These are phyloP conservation scores for Torymus aiolomorphi DNA, from an alignment of 2,888 invertebrate genomes.

Conservation along the genomic window DNA sequence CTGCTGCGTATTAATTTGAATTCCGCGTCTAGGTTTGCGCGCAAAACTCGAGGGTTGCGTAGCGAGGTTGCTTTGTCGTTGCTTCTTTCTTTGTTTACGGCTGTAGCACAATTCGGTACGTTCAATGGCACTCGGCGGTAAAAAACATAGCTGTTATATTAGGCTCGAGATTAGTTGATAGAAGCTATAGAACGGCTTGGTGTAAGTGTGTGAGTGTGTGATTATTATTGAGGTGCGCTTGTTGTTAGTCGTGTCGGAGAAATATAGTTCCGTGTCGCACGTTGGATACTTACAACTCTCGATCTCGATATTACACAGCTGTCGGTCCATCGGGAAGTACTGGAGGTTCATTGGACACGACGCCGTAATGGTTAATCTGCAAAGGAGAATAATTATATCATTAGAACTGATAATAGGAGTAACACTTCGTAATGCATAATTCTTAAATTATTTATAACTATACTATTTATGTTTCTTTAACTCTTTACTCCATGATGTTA, in stretches of 20 bases:
- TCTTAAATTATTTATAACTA: no score
- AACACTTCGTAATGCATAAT: no score
- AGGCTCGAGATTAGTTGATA: not conserved
- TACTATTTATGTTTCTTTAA: no score
- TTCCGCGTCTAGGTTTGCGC: no score
- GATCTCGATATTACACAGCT: constrained; percentile 95
- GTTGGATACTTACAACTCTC: constrained; percentile 94
- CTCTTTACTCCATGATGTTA: no score
- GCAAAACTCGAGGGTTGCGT: no score
- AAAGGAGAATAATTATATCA: constrained; percentile 60
- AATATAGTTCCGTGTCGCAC: constrained; percentile 2
- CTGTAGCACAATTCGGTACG: not conserved
- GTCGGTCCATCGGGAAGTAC: constrained; percentile 97
- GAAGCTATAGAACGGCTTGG: no score
- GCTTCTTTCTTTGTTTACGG: not conserved
- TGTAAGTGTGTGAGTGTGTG: no score
- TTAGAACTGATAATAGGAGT: no score
- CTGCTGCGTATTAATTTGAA: no score
- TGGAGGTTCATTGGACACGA: constrained; percentile 97
- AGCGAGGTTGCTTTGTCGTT: not conserved
- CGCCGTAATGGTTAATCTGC: constrained; percentile 94
- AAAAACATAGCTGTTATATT: constrained; percentile 17
- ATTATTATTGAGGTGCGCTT: no score
- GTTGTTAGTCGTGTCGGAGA: no score
- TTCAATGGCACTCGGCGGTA: constrained; percentile 10